Percentiles rank a stretch among this genome's conserved stretches.
Conservation (phyloP, 2,797 vertebrate species). For the Amphiprion clarkii region DNA sequence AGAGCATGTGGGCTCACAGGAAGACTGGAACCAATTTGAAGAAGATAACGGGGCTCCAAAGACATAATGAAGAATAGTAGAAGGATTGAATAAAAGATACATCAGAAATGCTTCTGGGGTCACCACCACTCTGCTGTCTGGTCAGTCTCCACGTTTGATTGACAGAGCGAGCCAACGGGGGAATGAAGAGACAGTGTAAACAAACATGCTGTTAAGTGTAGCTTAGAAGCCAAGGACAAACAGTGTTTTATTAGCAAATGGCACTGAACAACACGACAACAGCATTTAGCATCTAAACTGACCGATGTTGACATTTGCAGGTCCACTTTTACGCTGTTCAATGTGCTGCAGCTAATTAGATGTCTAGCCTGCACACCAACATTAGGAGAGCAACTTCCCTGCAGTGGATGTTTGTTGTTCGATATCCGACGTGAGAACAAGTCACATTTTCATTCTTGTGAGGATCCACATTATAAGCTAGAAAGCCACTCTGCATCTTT, state of each 20-base stretch:
- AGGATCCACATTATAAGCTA: not conserved
- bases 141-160: not conserved
- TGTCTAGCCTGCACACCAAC: not conserved
- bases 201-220: not conserved
- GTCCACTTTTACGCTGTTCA: not conserved
- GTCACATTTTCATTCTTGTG: not conserved
- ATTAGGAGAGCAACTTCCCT: not conserved
- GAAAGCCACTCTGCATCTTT: not conserved
- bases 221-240: no score
- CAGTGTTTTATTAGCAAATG: not conserved
- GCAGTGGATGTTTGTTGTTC: slow-evolving; percentile 1
- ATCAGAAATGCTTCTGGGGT: no score
- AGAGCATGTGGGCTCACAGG: not conserved
- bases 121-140: no score
- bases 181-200: not conserved
- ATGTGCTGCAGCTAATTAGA: slow-evolving; percentile 3
- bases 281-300: not conserved
- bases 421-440: not conserved
- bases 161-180: not conserved
- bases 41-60: no score
- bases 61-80: no score
- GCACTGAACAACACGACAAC: not conserved
- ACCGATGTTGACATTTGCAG: not conserved
- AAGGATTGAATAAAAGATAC: no score
- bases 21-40: not conserved